A percentile compares a stretch with the other conserved stretches of the same genome.
Evolutionary conservation across 2,797 vertebrate species (phyloP).

Genomic region (Pangasius larnaudii): DNA sequence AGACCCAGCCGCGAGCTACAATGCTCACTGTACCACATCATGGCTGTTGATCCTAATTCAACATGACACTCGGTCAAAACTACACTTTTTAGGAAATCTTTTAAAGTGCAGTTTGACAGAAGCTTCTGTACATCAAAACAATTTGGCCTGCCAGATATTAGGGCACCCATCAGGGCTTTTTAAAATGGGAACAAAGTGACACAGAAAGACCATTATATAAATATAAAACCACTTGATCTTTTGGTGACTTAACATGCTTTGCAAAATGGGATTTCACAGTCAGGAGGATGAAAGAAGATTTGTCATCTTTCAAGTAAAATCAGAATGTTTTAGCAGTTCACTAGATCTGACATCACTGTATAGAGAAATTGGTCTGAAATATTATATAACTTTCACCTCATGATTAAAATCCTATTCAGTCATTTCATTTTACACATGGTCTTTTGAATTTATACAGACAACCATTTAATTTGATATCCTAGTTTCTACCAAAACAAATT

Average conservation of each 20-base stretch:
- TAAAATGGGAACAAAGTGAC: constrained; percentile 53
- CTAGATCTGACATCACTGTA: background rate
- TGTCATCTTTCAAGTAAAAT: constrained; percentile 57
- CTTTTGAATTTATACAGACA: constrained; percentile 5
- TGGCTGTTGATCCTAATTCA: constrained; percentile 61
- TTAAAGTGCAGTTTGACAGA: constrained; percentile 61
- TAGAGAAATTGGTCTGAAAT: constrained; percentile 20
- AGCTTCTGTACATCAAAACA: constrained; percentile 65
- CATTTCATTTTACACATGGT: background rate
- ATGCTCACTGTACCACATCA: constrained; percentile 59
- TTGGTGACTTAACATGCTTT: constrained; percentile 51
- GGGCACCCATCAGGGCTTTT: constrained; percentile 49
- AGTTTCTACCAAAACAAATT: background rate
- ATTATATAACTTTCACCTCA: constrained; percentile 18
- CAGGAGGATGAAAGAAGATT: constrained; percentile 58
- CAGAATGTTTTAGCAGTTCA: constrained; percentile 54
- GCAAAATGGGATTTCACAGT: constrained; percentile 65
- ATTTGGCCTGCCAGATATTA: constrained; percentile 56
- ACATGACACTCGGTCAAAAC: constrained; percentile 67
- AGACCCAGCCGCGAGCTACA: constrained; percentile 59
- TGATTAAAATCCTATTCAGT: background rate
- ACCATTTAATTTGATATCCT: background rate
- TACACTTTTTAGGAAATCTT: constrained; percentile 47
- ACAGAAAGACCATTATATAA: constrained; percentile 59
- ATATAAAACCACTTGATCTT: constrained; percentile 54